A percentile compares a stretch with the other conserved stretches of the same genome.
Evolutionary conservation across 2,888 invertebrate species (phyloP).

Genomic region (Lissonota sp.): DNA sequence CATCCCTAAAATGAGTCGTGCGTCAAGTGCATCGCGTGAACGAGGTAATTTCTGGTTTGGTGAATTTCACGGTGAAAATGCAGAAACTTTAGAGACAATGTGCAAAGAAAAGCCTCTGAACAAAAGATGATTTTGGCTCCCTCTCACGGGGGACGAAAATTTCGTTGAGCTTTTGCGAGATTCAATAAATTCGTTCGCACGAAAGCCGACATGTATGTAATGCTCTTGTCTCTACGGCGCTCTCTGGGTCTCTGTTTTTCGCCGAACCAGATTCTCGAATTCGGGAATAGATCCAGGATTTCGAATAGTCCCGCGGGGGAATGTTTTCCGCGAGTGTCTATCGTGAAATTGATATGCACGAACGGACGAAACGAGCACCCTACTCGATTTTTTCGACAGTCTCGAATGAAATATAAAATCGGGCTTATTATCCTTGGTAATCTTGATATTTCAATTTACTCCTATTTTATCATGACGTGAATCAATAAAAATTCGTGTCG

Average conservation of each 20-base stretch:
- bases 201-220: background rate
- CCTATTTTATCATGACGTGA: too few species aligned
- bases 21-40: background rate
- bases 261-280: background rate
- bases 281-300: conserved; percentile 34
- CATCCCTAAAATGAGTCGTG: too few species aligned
- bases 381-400: too few species aligned
- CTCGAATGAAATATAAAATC: too few species aligned
- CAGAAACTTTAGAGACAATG: background rate
- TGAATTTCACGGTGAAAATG: background rate
- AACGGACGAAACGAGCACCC: too few species aligned
- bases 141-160: background rate
- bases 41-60: background rate
- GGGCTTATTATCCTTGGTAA: too few species aligned
- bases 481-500: too few species aligned
- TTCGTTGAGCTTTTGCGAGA: background rate
- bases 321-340: conserved; percentile 26
- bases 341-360: background rate
- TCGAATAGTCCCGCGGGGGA: conserved; percentile 42
- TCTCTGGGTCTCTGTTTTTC: background rate
- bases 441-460: too few species aligned
- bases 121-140: background rate
- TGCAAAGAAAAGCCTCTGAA: background rate
- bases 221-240: background rate
- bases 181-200: conserved; percentile 2